Evolutionary conservation across 2,888 invertebrate genomes (phyloP), one percentile per base, ranked within the genome.

Genomic region (Amiota communis): DNA sequence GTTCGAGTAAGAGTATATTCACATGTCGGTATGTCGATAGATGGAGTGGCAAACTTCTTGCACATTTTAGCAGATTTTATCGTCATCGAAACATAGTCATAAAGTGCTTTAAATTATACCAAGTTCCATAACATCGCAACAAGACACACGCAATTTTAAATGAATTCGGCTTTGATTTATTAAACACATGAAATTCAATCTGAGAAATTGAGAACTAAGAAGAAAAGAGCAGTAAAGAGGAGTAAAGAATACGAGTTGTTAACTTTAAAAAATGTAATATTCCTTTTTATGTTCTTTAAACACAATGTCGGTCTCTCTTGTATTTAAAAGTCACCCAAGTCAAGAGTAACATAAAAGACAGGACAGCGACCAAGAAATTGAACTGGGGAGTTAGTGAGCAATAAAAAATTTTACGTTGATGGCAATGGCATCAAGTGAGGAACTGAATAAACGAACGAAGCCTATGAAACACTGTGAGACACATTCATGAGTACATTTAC

Each of bases 1-100:
- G 36, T 36, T 36, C 23, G 23, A 23, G 23, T 23, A 23, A 1
- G 23, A 23, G 23, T 23, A 23, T 23, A 23, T 23, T 23, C 36
- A 36, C 36, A 36, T 36, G 36, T 36, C 6, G 36, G 36, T 36
- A 36, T 36, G 6, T 36, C 23, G 23, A 23, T 23, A 23, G 23
- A 23, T 2, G 23, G 3, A 23, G 23, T 23, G 23, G 46, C 65
- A 65, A 65, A 46, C 46, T 65, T 65, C 48, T 15, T 36, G 65
- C 65, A 65, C 49, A 65, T 65, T 49, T 65, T 65, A 65, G 36
- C 65, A 65, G 65, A 65, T 65, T 65, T 65, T 48, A 65, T 65
- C 36, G 64, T 36, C 48, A 48, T 59, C 59, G 59, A 65, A 48
- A 64, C 47, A 64, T 15, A 15, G 65, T 13, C n/a, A 10, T 20